Evolutionary conservation across 2,113 vertebrate species (phyloP).

Genomic region (Megaptera novaeangliae): DNA sequence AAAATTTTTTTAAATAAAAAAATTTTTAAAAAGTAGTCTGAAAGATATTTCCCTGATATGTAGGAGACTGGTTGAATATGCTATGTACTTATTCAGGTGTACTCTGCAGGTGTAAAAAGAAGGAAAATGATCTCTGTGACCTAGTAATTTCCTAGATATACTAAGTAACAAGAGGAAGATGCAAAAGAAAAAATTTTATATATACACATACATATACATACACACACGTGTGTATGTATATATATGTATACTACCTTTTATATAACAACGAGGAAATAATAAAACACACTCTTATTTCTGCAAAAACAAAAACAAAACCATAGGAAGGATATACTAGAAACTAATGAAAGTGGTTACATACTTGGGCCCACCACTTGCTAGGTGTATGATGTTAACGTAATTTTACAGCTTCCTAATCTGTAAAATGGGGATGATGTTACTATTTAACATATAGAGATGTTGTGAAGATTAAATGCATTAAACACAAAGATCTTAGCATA

Average conservation of each 20-base stretch:
- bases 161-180: background rate
- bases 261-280: background rate
- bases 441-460: background rate
- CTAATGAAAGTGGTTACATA: background rate
- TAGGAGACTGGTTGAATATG: background rate
- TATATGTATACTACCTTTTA: background rate
- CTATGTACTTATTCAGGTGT: background rate
- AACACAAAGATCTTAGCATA: background rate
- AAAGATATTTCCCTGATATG: background rate
- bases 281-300: background rate
- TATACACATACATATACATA: background rate
- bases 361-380: background rate
- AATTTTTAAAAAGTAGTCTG: background rate
- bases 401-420: background rate
- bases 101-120: background rate
- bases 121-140: background rate
- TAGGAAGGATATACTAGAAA: background rate
- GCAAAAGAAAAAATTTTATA: background rate
- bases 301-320: background rate
- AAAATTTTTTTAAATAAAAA: background rate
- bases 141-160: background rate
- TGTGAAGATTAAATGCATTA: background rate
- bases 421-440: background rate
- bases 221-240: fast-evolving
- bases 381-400: background rate